Base-by-base conservation (phyloP, 1,140 invertebrate genomes). In the Rhizoglyphus robini region DNA sequence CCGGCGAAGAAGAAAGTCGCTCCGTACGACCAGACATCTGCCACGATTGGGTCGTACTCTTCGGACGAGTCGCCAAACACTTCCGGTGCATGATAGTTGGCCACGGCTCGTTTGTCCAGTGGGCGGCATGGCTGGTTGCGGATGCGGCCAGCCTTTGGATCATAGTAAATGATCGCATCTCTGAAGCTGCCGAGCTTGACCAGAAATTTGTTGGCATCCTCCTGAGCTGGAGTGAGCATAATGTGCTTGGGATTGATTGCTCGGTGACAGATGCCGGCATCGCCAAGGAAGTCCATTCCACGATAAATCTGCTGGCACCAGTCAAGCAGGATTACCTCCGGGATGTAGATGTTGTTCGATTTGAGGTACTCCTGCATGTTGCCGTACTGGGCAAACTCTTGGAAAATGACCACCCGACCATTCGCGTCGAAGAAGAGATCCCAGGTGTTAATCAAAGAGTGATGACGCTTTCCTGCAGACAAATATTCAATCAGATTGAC, bases 391-490 rank as follows among this genome's bases (percentile, higher is more conserved):
- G 51, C 54, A 2, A 1, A 57, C 29, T 57, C 63, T 25, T 64
- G 63, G n/a, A 64, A 32, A 20, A 64, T 64, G 15, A 30, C 29
- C 18, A 64, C 15, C 20, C 38, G 32, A 18, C 25, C 25, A 23
- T 4, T 4, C 5, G 2, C 4, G n/a, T 64, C 46, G 1, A 51
- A 1, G 23, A 64, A 64, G 13, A 64, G 4, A 38, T 57, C 63
- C 63, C 63, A 64, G 18, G 63, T 64, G 31, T 3, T 2, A 1
- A 57, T 3, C 2, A 64, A n/a, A 20, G 18, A 48, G 20, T 18
- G 47, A 32, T 64, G 41, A 15, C 38, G 32, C 41, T 51, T 64
- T 15, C 63, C 63, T n/a, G n/a, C n/a, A n/a, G n/a, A n/a, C n/a
- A n/a, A n/a, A n/a, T n/a, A n/a, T n/a, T n/a, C n/a, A n/a, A n/a